Conservation (phyloP, 2,113 vertebrate genomes). For the Archocentrus centrarchus region DNA sequence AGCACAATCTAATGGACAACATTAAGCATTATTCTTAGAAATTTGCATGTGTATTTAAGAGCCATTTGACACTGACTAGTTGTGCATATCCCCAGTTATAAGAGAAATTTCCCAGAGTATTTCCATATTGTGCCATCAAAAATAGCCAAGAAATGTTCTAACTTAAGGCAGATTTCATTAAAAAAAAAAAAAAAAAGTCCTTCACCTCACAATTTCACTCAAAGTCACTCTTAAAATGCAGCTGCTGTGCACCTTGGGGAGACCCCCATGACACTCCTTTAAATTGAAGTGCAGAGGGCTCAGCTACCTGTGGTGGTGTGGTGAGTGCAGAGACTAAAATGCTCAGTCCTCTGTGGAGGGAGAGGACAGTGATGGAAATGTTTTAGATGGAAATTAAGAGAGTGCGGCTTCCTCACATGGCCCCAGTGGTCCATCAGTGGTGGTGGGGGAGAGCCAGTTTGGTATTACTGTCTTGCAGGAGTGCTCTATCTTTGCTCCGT, state of each 20-base stretch:
- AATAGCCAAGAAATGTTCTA: not conserved
- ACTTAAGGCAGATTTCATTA: slow-evolving; percentile 5
- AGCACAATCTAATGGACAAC: slow-evolving; percentile 9
- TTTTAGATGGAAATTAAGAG: slow-evolving; percentile 57
- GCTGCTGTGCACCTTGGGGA: slow-evolving; percentile 28
- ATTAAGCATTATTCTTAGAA: slow-evolving; percentile 1
- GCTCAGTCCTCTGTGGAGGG: slow-evolving; percentile 40
- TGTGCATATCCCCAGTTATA: not conserved
- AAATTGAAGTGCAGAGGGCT: slow-evolving; percentile 46
- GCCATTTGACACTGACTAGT: not conserved
- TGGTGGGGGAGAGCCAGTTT: slow-evolving; percentile 50
- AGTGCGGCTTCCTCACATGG: slow-evolving; percentile 49
- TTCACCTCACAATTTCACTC: slow-evolving; percentile 33
- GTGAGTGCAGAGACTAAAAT: slow-evolving; percentile 36
- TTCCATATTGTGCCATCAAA: not conserved
- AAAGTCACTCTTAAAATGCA: slow-evolving; percentile 45
- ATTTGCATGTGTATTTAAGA: not conserved
- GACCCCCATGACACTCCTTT: slow-evolving; percentile 54
- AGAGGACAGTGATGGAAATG: slow-evolving; percentile 55
- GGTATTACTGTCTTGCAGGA: slow-evolving; percentile 62
- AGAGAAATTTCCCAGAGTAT: not conserved
- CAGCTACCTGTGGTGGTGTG: slow-evolving; percentile 33
- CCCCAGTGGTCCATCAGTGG: slow-evolving; percentile 27
- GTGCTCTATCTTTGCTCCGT: slow-evolving; percentile 47
- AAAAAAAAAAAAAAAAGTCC: not conserved